Evolutionary conservation across 2,888 invertebrate species (phyloP), one percentile per base, ranked within the genome.

Genomic region (Frankliniella intonsa): DNA sequence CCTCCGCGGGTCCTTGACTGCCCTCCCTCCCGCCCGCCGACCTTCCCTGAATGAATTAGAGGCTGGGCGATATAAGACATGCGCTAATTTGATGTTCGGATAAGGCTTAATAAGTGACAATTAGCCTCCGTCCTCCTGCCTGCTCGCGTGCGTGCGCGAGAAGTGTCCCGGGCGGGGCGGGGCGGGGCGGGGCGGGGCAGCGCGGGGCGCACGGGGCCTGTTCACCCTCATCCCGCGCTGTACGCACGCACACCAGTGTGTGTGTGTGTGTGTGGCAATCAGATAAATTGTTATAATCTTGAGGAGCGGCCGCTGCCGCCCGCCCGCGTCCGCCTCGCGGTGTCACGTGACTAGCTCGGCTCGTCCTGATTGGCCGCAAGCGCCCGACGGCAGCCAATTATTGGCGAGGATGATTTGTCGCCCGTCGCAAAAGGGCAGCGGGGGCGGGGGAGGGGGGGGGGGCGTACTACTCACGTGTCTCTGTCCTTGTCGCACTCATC

Each of bases 21-120:
- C 55, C 55, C 8, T 17, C 55, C 14, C 55, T 55, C 55, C 55
- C 14, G 17, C 55, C 55, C 0, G 5, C 5, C 38, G 38, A 38
- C 38, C 38, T 38, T 38, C 38, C 38, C 62, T 19, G 62, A 10
- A 62, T 62, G 14, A 62, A 62, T 62, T 62, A 62, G 62, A 62
- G 19, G 62, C 62, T 62, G 69, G 25, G 69, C 69, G 69, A 76
- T 76, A 10, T 8, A 22, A n/a, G 69, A 76, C 69, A 38, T 38
- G 38, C 38, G 69, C 69, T 76, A 76, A 76, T 76, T 76, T 76
- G 69, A 76, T 76, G 22, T 12, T 25, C 69, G 25, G 69, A 76
- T 76, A 76, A 76, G 69, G 22, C 69, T 25, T 76, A 76, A 76
- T 76, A 25, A 76, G 69, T 76, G 69, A 76, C 69, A 76, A 76